These are phyloP conservation scores for Empis stercorea DNA, from an alignment of 2,888 invertebrate genomes.

Conservation along the genomic window DNA sequence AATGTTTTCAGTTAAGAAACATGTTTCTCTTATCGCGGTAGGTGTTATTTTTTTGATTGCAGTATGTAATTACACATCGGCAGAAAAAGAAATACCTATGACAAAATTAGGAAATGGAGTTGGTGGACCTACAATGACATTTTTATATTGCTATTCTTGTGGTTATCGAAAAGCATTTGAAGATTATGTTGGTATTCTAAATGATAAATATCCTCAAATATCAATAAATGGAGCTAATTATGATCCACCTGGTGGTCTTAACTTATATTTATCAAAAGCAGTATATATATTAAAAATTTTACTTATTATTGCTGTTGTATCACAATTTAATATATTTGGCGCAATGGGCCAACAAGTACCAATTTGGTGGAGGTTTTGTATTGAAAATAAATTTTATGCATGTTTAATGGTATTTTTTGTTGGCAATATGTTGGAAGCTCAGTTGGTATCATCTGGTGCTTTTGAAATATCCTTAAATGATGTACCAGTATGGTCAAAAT, in stretches of 20 bases:
- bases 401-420: slow-evolving; percentile 94
- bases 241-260: slow-evolving; percentile 79
- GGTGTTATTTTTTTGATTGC: background rate
- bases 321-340: slow-evolving; percentile 73
- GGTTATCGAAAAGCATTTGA: slow-evolving; percentile 96
- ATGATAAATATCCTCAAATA: slow-evolving; percentile 87
- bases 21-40: background rate
- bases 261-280: slow-evolving; percentile 62
- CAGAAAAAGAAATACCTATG: slow-evolving; percentile 48
- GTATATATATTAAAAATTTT: slow-evolving; percentile 57
- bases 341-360: slow-evolving; percentile 70
- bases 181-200: slow-evolving; percentile 79
- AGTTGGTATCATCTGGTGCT: slow-evolving; percentile 76
- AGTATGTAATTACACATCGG: slow-evolving; percentile 9
- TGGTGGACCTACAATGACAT: slow-evolving; percentile 65
- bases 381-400: slow-evolving; percentile 87
- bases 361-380: slow-evolving; percentile 78
- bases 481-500: slow-evolving; percentile 97
- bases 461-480: slow-evolving; percentile 93
- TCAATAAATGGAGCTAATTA: slow-evolving; percentile 84
- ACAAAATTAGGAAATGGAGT: slow-evolving; percentile 51
- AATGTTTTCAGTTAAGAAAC: too few species aligned
- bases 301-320: slow-evolving; percentile 71
- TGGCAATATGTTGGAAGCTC: slow-evolving; percentile 85
- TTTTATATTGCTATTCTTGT: slow-evolving; percentile 91